Base-by-base conservation (phyloP, 2,113 vertebrate species). In the Erpornis zantholeuca region DNA sequence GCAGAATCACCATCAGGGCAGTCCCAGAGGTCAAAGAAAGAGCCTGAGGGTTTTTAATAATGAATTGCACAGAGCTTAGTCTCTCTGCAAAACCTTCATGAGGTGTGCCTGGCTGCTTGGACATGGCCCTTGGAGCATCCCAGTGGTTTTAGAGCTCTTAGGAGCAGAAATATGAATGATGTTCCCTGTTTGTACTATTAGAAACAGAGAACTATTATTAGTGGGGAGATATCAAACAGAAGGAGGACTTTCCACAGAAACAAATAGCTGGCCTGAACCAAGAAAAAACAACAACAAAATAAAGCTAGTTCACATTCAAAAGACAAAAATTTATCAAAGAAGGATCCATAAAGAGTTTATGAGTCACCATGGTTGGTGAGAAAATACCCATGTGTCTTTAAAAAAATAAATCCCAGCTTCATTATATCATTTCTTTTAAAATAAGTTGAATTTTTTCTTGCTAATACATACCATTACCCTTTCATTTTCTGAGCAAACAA, bases 401-500 rank as follows among this genome's bases (percentile, higher is more conserved):
- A 83, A 84, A 92, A 35, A 13, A 7, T 59, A 16, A 52, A 52
- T 47, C 15, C 60, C 49, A 68, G 33, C 11, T 69, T 80, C 29
- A 28, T 52, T 92, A 86, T 36, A 88, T 85, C 65, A 64, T 70
- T 63, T 83, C 31, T 71, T 77, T 86, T 45, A 89, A 95, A 92
- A 72, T 25, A 85, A 93, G 10, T 6, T 76, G 50, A 16, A 35
- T 75, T 88, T 93, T 38, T 91, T 90, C n/a, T 57, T 60, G 86
- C 35, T 77, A 70, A 86, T 60, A 45, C 13, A 64, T 35, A 22
- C 4, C 7, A 20, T 56, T 73, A 50, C 33, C 80, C 24, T n/a
- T 89, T 81, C 25, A 49, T 72, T 82, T 96, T 80, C 71, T 65
- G 68, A 82, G 47, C 54, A 95, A 94, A 83, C 22, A 88, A 73